Percentiles rank a stretch among this genome's conserved stretches.
Evolutionary conservation across 2,888 invertebrate species (phyloP).

Genomic region (Panzeria rudis): DNA sequence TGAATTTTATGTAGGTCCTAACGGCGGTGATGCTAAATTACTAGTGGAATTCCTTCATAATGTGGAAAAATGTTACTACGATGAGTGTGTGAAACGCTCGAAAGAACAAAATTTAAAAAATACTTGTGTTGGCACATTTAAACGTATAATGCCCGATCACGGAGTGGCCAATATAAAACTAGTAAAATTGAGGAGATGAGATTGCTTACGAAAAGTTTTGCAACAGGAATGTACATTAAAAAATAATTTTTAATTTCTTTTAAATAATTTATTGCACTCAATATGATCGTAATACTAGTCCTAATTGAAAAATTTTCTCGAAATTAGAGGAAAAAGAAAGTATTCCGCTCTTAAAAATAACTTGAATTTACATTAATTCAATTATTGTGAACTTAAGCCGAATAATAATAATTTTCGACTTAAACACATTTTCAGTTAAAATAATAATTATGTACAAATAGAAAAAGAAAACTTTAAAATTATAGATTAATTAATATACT

Average conservation of each 20-base stretch:
- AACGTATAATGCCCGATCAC: slow-evolving; percentile 79
- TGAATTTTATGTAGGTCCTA: slow-evolving; percentile 89
- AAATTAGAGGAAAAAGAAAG: background rate
- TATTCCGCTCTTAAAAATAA: too few relatives aligned
- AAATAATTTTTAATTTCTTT: background rate
- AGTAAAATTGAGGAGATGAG: slow-evolving; percentile 76
- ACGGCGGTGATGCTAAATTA: slow-evolving; percentile 89
- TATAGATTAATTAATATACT: too few relatives aligned
- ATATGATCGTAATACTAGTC: too few relatives aligned
- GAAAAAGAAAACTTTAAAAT: too few relatives aligned
- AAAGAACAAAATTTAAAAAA: slow-evolving; percentile 85
- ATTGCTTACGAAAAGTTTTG: background rate
- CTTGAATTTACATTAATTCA: too few relatives aligned
- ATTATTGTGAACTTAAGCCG: too few relatives aligned
- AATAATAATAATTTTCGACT: too few relatives aligned
- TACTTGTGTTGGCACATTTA: slow-evolving; percentile 86
- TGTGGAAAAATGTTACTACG: slow-evolving; percentile 85
- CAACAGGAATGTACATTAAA: background rate
- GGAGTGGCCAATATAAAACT: slow-evolving; percentile 79
- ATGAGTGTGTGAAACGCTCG: slow-evolving; percentile 85
- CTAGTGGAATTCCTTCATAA: slow-evolving; percentile 88
- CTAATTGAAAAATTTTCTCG: background rate
- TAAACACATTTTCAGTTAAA: too few relatives aligned
- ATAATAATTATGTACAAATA: too few relatives aligned
- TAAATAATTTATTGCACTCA: background rate